phyloP scores from a whole-genome alignment of 2,888 invertebrate genomes.

The Linyphia triangularis region DNA sequence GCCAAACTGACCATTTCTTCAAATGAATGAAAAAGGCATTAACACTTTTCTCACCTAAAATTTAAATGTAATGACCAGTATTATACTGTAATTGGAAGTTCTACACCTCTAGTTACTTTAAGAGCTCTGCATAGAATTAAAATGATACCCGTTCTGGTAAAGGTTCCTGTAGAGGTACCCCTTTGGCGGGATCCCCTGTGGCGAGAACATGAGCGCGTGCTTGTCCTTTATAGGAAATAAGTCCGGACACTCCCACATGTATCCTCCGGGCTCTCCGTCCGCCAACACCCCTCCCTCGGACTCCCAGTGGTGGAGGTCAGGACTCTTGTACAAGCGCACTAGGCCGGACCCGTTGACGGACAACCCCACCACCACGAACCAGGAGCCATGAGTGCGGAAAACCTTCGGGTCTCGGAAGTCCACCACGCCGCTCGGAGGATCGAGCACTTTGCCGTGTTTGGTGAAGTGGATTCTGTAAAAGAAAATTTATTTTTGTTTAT shows the following conservation, averaged over 20 bases:
- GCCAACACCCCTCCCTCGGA: neutral
- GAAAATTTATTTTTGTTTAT: too few relatives aligned
- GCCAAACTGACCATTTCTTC: too few relatives aligned
- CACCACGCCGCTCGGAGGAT: neutral
- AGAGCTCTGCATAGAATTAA: too few relatives aligned
- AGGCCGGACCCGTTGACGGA: neutral
- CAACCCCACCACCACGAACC: neutral
- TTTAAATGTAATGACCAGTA: too few relatives aligned
- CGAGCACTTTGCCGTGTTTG: slow-evolving; percentile 1
- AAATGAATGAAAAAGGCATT: too few relatives aligned
- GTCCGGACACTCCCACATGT: slow-evolving; percentile 34
- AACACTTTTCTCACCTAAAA: too few relatives aligned
- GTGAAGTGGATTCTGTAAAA: slow-evolving; percentile 1
- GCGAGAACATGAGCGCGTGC: neutral
- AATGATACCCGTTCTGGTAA: slow-evolving; percentile 6
- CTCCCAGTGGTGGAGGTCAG: slow-evolving; percentile 12
- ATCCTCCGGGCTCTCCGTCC: neutral
- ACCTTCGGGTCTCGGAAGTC: slow-evolving; percentile 18
- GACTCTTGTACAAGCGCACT: neutral
- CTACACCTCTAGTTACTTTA: too few relatives aligned
- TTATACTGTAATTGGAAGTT: too few relatives aligned
- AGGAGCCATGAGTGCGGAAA: neutral
- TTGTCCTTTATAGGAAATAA: neutral
- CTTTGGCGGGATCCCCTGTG: neutral
- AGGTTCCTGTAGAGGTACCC: slow-evolving; percentile 3